phyloP scores from a whole-genome alignment of 1,140 invertebrate species.

The Zeugodacus cucurbitae region DNA sequence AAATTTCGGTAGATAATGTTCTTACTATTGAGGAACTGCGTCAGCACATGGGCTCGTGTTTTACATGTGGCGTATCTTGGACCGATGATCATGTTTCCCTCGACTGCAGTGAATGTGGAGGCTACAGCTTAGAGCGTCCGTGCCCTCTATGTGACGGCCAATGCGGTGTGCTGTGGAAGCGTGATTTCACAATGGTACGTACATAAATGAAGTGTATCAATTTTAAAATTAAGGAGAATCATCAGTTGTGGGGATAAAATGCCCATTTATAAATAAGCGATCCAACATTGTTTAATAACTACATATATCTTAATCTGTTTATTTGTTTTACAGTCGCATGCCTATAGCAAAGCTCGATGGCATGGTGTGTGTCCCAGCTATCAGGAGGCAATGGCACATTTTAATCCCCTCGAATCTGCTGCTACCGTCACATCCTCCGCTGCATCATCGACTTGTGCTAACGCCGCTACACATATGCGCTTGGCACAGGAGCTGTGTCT shows the following conservation, averaged over 20 bases:
- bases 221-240: no score
- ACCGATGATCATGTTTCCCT: constrained; percentile 81
- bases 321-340: constrained; percentile 74
- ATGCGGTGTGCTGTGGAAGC: constrained; percentile 79
- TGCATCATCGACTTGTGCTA: constrained; percentile 54
- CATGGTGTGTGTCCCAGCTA: constrained; percentile 72
- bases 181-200: constrained; percentile 80
- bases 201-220: no score
- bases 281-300: no score
- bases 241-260: no score
- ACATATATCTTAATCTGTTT: background rate
- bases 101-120: constrained; percentile 85
- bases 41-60: constrained; percentile 76
- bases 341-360: constrained; percentile 80
- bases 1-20: constrained; percentile 66
- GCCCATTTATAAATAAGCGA: no score
- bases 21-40: constrained; percentile 80
- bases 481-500: constrained; percentile 67
- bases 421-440: constrained; percentile 48
- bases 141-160: constrained; percentile 82
- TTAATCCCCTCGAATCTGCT: constrained; percentile 55
- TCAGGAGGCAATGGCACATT: constrained; percentile 63
- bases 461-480: constrained; percentile 61
- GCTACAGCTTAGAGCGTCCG: constrained; percentile 80
- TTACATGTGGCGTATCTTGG: constrained; percentile 87